Base-by-base conservation (phyloP, 1,140 invertebrate species). In the Pseudomyrmex gracilis region DNA sequence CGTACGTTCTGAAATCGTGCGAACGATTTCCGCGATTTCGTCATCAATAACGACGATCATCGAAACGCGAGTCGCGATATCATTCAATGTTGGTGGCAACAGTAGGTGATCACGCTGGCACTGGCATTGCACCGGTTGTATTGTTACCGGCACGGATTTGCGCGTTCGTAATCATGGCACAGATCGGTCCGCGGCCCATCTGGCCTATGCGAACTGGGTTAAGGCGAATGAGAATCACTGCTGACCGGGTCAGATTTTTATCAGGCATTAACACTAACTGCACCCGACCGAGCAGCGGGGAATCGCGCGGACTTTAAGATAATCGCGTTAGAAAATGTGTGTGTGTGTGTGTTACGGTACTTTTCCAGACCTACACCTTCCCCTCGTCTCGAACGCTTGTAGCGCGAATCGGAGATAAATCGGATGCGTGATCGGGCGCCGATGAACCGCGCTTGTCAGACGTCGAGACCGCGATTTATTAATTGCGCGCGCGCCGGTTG, bases 211-310 rank as follows among this genome's bases (percentile, higher is more conserved):
- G 34, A 74, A 74, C 70, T 82, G 47, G 84, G 67, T 78, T 83
- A 70, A 85, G 51, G 60, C 67, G 49, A 85, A 83, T 87, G 86
- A 86, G 86, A 87, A 84, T 68, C 86, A 87, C 84, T 86, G 73
- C 13, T 87, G 85, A 87, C 86, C 84, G 53, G 84, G 70, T 86
- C 85, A 86, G 82, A 87, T 87, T 86, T 57, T 78, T 87, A 87
- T 87, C 85, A 82, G n/a, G 45, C 73, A 76, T 85, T 68, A 82
- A 64, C 61, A 64, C 34, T 61, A 58, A 76, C 61, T 64, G 53
- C 85, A 87, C 20, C 60, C 10, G 34, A 13, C 64, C 4, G 43
- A 66, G 12, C 43, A 17, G 74, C 34, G 43, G 53, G 70, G 47
- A 73, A 64, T 82, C 55, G 68, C 71, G 58, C 45, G 13, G 80